phyloP scores from a whole-genome alignment of 2,797 vertebrate genomes.

The Chelidonichthys spinosus region DNA sequence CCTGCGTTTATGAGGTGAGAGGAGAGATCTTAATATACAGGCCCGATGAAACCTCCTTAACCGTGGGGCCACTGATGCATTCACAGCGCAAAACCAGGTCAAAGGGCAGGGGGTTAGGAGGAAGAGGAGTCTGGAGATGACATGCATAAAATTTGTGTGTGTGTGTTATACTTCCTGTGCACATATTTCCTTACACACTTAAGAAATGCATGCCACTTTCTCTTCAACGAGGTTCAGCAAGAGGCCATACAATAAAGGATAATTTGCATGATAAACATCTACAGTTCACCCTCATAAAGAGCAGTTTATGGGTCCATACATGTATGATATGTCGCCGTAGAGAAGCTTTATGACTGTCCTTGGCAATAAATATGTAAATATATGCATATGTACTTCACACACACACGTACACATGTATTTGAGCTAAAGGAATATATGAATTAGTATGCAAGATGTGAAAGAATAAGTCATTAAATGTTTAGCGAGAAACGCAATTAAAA shows the following conservation, averaged over 20 bases:
- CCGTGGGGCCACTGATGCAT: slow-evolving; percentile 28
- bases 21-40: slow-evolving; percentile 24
- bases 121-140: slow-evolving; percentile 28
- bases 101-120: slow-evolving; percentile 39
- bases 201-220: slow-evolving; percentile 30
- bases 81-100: slow-evolving; percentile 42
- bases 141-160: slow-evolving; percentile 12
- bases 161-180: slow-evolving; percentile 22
- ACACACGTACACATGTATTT: neutral
- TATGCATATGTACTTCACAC: neutral
- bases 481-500: neutral
- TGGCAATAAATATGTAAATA: neutral
- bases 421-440: neutral
- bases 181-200: slow-evolving; percentile 33
- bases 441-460: neutral
- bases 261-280: slow-evolving; percentile 25
- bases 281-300: slow-evolving; percentile 16
- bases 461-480: neutral
- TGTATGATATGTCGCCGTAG: neutral
- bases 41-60: slow-evolving; percentile 43
- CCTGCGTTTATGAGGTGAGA: slow-evolving; percentile 49
- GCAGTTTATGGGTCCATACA: slow-evolving; percentile 12
- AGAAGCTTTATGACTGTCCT: slow-evolving; percentile 6
- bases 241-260: slow-evolving; percentile 14
- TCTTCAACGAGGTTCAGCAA: slow-evolving; percentile 24